Evolutionary conservation across 1,140 invertebrate species (phyloP).

Genomic region (Phenacoccus solenopsis): DNA sequence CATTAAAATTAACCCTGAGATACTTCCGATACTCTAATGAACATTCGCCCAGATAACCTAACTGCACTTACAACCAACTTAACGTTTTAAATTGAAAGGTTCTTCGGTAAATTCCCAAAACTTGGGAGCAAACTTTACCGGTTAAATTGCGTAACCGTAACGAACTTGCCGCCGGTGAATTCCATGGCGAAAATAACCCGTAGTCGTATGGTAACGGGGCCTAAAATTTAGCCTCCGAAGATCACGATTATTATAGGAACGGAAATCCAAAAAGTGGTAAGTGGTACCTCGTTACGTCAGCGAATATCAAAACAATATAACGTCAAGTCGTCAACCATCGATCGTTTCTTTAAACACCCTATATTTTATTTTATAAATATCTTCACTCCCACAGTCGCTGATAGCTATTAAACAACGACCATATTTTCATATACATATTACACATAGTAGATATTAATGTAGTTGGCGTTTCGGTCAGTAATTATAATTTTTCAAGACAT

Average conservation of each 20-base stretch:
- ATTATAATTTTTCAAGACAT: slow-evolving; percentile 17
- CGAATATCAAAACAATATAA: background rate
- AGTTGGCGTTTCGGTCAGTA: slow-evolving; percentile 14
- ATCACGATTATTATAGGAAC: background rate
- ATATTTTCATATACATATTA: slow-evolving; percentile 8
- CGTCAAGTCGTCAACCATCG: background rate
- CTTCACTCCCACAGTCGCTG: slow-evolving; percentile 4
- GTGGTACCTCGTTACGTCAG: background rate
- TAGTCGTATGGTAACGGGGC: too few relatives aligned
- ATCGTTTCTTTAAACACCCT: background rate
- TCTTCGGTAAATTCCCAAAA: background rate
- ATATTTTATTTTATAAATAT: background rate
- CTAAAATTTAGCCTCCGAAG: too few relatives aligned
- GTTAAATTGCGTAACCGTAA: too few relatives aligned
- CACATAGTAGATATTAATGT: slow-evolving; percentile 13
- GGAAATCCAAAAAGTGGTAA: too few relatives aligned
- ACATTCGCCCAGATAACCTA: background rate
- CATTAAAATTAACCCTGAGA: background rate
- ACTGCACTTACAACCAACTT: background rate
- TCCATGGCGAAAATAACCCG: too few relatives aligned
- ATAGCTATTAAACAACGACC: background rate
- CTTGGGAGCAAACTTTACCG: background rate
- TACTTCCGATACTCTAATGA: background rate
- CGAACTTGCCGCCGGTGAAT: too few relatives aligned
- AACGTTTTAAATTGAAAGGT: background rate